Conservation (phyloP, 2,888 invertebrate species). For the Thymelicus acteon region DNA sequence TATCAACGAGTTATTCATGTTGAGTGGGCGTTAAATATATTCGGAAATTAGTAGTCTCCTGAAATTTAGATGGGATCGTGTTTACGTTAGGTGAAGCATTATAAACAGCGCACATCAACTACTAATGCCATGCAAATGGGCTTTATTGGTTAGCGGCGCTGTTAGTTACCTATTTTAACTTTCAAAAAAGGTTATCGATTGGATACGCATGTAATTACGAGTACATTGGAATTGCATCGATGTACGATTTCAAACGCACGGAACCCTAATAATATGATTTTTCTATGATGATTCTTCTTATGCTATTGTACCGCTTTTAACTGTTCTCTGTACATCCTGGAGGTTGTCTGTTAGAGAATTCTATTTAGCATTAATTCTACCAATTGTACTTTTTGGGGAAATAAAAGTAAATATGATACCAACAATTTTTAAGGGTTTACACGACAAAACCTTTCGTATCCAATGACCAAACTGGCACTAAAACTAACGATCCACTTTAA, state of each 20-base stretch:
- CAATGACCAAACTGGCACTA: conserved; percentile 20
- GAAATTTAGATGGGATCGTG: conserved; percentile 34
- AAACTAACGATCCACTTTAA: conserved; percentile 27
- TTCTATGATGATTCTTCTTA: no score
- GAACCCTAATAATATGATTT: no score
- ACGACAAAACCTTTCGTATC: conserved; percentile 15
- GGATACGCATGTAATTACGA: no score
- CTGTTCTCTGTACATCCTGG: no score
- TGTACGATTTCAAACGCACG: no score
- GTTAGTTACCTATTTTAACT: not conserved
- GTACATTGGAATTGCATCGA: no score
- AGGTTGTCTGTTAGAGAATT: no score
- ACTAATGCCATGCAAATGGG: conserved; percentile 32
- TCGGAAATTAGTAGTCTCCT: conserved; percentile 30
- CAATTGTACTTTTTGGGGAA: no score
- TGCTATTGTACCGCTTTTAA: no score
- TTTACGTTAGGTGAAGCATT: conserved; percentile 31
- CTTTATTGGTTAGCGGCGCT: conserved; percentile 20
- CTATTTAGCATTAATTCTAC: no score
- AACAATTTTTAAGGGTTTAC: conserved; percentile 6
- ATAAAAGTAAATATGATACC: not conserved
- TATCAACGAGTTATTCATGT: conserved; percentile 15
- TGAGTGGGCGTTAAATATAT: conserved; percentile 26
- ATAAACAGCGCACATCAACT: conserved; percentile 30
- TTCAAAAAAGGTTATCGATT: no score